A percentile compares a stretch with the other conserved stretches of the same genome.
These are phyloP conservation scores for Illadopsis cleaveri DNA, from an alignment of 2,113 vertebrate species.

Conservation along the genomic window DNA sequence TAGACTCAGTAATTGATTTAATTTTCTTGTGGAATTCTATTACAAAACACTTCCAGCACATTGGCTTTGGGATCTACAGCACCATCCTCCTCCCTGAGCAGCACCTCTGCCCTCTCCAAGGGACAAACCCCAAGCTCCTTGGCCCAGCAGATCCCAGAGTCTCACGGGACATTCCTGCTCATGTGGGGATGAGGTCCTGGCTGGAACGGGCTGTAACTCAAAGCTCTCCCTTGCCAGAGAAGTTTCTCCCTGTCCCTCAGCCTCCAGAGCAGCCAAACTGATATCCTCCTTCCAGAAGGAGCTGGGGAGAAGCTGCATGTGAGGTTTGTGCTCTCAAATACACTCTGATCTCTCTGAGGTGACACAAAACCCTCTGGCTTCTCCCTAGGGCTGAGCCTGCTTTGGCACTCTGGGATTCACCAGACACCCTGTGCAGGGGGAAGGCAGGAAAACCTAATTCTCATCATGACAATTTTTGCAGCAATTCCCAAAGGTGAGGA, in stretches of 20 bases:
- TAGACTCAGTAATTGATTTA: slow-evolving; percentile 94
- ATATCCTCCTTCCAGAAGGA: not conserved
- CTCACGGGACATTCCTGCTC: fast-evolving
- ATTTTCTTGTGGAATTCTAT: slow-evolving; percentile 80
- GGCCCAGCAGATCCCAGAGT: not conserved
- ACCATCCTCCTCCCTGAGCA: not conserved
- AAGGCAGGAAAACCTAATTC: not conserved
- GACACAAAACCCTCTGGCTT: not conserved
- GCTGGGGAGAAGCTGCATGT: fast-evolving
- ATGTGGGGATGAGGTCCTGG: fast-evolving
- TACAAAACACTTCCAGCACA: not conserved
- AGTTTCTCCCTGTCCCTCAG: not conserved
- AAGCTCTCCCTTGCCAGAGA: not conserved
- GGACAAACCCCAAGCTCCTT: not conserved
- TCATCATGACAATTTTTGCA: fast-evolving
- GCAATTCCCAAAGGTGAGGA: not conserved
- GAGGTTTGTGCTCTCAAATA: fast-evolving
- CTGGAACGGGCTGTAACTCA: not conserved
- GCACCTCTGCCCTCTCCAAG: not conserved
- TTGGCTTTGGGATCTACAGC: not conserved
- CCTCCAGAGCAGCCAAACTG: not conserved
- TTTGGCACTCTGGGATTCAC: not conserved
- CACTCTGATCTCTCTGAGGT: fast-evolving
- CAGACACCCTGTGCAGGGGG: not conserved
- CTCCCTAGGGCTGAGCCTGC: not conserved